Evolutionary conservation across 2,888 invertebrate genomes (phyloP), one percentile per base, ranked within the genome.

Genomic region (Melinaea menophilus): DNA sequence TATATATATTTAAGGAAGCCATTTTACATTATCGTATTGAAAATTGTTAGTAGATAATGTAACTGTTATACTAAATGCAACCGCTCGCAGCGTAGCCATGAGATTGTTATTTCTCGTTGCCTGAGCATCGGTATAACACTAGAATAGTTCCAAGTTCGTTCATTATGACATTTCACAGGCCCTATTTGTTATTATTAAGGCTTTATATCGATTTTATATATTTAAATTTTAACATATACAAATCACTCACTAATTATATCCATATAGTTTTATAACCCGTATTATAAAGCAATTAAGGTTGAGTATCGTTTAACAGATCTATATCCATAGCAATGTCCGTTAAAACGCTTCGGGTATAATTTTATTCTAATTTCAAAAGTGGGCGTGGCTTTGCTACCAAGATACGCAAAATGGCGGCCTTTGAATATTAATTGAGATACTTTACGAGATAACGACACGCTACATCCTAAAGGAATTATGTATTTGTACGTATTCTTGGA

Each of bases 371-470:
- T 68, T 63, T 70, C 75, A 76, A 76, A 79, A 77, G 78, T 74
- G 74, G 86, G 85, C 79, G 85, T 74, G 75, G 78, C 78, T 75
- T 73, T 37, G 82, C 85, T 80, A 79, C 86, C 72, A 79, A 77
- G 81, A 79, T 85, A 85, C 86, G 83, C 83, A 81, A 78, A 73
- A 81, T 80, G 80, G 79, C 78, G 69, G 76, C 74, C 69, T 62
- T 69, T 75, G 81, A 81, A 82, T 82, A 80, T 81, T 84, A 80
- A 85, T 84, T 74, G 74, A 72, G 72, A 78, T 81, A 79, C 82
- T 83, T 81, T 79, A 83, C 83, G 76, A 76, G 63, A 74, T 81
- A 80, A 79, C 78, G 75, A 80, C 75, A 71, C 71, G 73, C 73
- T 76, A 74, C 64, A 62, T 63, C 64, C 65, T 69, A 55, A 59